phyloP scores from a whole-genome alignment of 2,797 vertebrate species.

The Spinus pinus region DNA sequence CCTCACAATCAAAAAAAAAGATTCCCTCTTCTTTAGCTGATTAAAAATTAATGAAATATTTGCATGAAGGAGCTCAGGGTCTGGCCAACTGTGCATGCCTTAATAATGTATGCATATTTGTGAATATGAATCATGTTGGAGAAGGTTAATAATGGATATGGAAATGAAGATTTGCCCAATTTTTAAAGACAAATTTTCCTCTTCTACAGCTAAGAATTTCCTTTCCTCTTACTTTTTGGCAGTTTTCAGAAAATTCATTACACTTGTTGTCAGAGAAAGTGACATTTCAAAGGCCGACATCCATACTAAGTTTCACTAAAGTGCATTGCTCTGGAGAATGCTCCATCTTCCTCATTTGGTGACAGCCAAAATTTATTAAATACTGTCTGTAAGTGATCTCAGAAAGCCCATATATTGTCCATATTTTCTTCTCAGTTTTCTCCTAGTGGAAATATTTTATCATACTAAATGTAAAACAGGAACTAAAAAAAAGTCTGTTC shows the following conservation, averaged over 20 bases:
- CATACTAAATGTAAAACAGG: background rate
- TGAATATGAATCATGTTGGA: conserved; percentile 28
- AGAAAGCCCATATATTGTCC: background rate
- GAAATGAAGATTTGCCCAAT: conserved; percentile 37
- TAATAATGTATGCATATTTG: conserved; percentile 16
- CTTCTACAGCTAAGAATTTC: conserved; percentile 11
- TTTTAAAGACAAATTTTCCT: conserved; percentile 27
- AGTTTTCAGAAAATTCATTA: conserved; percentile 58
- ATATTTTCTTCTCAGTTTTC: background rate
- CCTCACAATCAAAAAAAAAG: background rate
- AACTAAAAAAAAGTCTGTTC: background rate
- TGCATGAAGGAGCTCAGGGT: background rate
- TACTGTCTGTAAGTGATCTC: background rate
- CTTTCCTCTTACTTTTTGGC: background rate
- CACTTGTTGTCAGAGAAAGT: conserved; percentile 35
- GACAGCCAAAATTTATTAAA: background rate
- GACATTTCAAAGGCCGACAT: conserved; percentile 22
- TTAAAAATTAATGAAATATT: conserved; percentile 3
- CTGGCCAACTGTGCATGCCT: background rate
- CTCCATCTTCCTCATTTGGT: background rate
- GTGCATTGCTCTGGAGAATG: conserved; percentile 1
- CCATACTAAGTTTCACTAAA: background rate
- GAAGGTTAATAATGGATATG: conserved; percentile 26
- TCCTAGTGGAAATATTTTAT: background rate
- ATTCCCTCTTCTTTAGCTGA: background rate